A percentile compares a stretch with the other conserved stretches of the same genome.
Evolutionary conservation across 1,140 invertebrate genomes (phyloP).

Genomic region (Micrasema minimum): DNA sequence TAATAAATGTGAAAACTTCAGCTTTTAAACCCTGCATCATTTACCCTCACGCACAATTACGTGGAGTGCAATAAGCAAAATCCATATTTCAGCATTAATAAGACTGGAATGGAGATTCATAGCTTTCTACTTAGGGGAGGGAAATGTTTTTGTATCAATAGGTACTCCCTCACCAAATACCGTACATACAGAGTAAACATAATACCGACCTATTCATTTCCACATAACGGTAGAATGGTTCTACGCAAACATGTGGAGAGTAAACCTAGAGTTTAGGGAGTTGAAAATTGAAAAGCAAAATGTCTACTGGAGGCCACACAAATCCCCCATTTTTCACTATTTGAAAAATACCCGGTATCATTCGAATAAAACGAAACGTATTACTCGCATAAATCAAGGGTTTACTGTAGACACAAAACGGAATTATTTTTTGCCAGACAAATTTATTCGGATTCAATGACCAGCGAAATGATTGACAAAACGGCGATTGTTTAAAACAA

Average conservation of each 20-base stretch:
- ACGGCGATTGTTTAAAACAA: too few species aligned
- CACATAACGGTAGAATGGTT: neutral
- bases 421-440: too few species aligned
- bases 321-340: neutral
- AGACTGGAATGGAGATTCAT: slow-evolving; percentile 40
- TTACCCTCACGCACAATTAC: slow-evolving; percentile 32
- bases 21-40: slow-evolving; percentile 4
- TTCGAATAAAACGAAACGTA: neutral
- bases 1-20: slow-evolving; percentile 20
- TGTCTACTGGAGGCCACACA: neutral
- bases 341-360: neutral
- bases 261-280: neutral
- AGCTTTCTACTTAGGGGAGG: slow-evolving; percentile 4
- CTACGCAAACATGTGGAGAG: slow-evolving; percentile 7
- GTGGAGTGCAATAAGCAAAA: slow-evolving; percentile 30
- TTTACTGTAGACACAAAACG: too few species aligned
- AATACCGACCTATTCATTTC: neutral
- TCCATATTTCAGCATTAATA: slow-evolving; percentile 41
- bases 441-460: too few species aligned
- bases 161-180: neutral
- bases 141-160: slow-evolving; percentile 25
- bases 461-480: too few species aligned
- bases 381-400: too few species aligned
- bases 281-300: slow-evolving; percentile 20
- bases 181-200: slow-evolving; percentile 19